Conservation (phyloP, 2,797 vertebrate species). For the Acanthiza pusilla region DNA sequence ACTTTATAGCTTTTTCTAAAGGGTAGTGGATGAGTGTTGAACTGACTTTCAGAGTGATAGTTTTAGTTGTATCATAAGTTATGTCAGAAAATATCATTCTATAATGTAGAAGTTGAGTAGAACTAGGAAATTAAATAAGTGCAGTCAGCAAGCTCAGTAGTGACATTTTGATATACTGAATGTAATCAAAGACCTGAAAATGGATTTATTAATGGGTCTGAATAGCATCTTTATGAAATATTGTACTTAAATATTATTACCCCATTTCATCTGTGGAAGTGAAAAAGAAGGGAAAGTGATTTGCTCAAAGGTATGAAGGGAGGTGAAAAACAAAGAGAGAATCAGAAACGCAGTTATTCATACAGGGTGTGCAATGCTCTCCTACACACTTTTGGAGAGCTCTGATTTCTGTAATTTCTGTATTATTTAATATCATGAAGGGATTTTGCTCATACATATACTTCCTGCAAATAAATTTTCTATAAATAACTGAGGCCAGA, state of each 20-base stretch:
- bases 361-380: background rate
- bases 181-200: background rate
- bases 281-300: background rate
- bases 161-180: conserved; percentile 9
- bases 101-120: background rate
- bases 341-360: background rate
- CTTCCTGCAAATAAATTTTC: background rate
- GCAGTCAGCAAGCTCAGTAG: background rate
- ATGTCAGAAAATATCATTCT: background rate
- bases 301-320: background rate
- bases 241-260: background rate
- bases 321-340: background rate
- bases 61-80: background rate
- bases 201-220: background rate
- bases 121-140: background rate
- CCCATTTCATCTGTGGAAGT: background rate
- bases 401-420: background rate
- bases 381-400: background rate
- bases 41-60: background rate
- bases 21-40: background rate
- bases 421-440: background rate
- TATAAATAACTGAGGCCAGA: background rate
- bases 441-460: background rate
- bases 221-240: background rate
- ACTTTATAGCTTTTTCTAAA: conserved; percentile 23